These are phyloP conservation scores for Porites rus DNA, from an alignment of 92 coral and sea anemone species.

Conservation along the genomic window DNA sequence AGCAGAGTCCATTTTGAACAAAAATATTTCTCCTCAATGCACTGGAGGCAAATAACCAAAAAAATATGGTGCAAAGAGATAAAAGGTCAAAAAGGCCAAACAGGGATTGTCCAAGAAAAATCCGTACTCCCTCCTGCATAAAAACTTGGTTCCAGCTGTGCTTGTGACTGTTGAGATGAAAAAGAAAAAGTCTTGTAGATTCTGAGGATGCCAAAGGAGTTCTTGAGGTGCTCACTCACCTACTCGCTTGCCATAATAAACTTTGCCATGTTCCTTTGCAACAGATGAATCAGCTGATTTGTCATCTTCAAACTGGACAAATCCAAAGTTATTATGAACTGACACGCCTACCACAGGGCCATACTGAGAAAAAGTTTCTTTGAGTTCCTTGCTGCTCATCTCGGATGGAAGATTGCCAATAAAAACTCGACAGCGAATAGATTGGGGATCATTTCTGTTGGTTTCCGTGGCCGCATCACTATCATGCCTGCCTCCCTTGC, in stretches of 20 bases:
- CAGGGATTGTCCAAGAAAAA: not conserved
- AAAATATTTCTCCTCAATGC: too few relatives aligned
- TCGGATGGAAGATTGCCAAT: constrained; percentile 91
- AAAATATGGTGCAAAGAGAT: not conserved
- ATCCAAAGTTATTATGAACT: constrained; percentile 88
- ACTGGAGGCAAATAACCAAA: not conserved
- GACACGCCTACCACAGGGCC: constrained; percentile 90
- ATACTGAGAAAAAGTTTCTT: constrained; percentile 81
- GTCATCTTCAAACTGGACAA: constrained; percentile 95
- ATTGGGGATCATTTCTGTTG: constrained; percentile 89
- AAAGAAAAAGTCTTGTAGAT: not conserved
- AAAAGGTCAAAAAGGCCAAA: not conserved
- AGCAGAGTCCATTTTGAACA: too few relatives aligned
- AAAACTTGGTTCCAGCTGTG: not conserved
- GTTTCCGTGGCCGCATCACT: constrained; percentile 63
- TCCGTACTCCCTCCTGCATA: not conserved
- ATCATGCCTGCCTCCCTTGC: constrained; percentile 19
- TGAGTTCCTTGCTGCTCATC: constrained; percentile 87
- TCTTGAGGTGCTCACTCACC: constrained; percentile 68
- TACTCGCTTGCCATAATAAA: constrained; percentile 80
- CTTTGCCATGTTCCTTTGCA: constrained; percentile 85
- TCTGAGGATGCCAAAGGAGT: not conserved
- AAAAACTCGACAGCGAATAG: constrained; percentile 94
- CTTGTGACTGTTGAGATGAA: not conserved
- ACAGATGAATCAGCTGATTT: constrained; percentile 91